A percentile compares a stretch with the other conserved stretches of the same genome.
Evolutionary conservation across 2,888 invertebrate genomes (phyloP).

Genomic region (Lasioglossum leucozonium): DNA sequence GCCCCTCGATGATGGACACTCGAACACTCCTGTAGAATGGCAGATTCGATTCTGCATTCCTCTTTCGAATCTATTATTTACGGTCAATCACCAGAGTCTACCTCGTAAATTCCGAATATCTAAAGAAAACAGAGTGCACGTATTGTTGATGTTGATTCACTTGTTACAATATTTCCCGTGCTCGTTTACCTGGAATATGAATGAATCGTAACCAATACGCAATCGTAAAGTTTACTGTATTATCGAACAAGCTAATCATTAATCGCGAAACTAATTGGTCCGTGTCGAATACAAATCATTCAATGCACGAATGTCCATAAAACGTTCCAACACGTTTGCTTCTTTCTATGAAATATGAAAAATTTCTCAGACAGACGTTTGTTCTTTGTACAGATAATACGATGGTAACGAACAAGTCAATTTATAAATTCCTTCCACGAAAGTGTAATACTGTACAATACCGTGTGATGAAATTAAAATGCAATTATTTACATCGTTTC

Average conservation of each 20-base stretch:
- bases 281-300: neutral
- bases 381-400: neutral
- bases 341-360: neutral
- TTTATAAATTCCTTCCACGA: neutral
- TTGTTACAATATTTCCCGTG: neutral
- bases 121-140: neutral
- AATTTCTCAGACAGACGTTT: neutral
- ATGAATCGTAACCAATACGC: neutral
- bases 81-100: neutral
- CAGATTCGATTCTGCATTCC: neutral
- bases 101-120: neutral
- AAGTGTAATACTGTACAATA: neutral
- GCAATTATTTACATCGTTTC: neutral
- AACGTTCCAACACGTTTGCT: neutral
- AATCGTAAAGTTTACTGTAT: neutral
- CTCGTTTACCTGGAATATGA: neutral
- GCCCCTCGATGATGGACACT: slow-evolving; percentile 37
- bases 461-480: neutral
- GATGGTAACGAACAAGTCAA: neutral
- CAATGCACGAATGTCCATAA: neutral
- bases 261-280: neutral
- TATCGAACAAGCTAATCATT: neutral
- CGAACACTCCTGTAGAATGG: neutral
- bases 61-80: neutral
- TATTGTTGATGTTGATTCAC: neutral